These are phyloP conservation scores for Pantala flavescens DNA, from an alignment of 1,140 invertebrate species.

Conservation along the genomic window DNA sequence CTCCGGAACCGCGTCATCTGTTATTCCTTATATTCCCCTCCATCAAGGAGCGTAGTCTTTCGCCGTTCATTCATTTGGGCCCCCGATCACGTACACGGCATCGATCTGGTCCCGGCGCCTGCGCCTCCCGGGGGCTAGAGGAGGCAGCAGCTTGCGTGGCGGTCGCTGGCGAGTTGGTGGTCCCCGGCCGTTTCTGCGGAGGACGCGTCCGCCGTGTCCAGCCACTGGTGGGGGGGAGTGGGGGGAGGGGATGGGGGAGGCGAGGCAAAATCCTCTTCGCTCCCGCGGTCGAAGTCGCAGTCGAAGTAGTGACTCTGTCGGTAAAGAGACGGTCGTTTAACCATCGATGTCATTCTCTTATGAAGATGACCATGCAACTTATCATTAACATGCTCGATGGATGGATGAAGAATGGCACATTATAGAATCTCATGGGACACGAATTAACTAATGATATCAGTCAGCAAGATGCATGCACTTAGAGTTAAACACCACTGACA, in stretches of 20 bases:
- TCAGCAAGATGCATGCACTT: too few relatives aligned
- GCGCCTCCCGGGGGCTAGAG: not conserved
- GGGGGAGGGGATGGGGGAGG: not conserved
- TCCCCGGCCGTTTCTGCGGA: not conserved
- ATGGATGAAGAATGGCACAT: too few relatives aligned
- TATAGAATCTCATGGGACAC: too few relatives aligned
- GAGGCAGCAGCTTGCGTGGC: not conserved
- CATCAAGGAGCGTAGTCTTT: not conserved
- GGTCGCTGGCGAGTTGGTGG: conserved; percentile 1
- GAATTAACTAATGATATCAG: too few relatives aligned
- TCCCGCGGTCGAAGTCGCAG: conserved; percentile 11
- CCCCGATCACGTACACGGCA: not conserved
- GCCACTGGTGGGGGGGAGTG: not conserved
- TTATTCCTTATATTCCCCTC: too few relatives aligned
- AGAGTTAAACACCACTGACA: too few relatives aligned
- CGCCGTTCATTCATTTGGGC: not conserved
- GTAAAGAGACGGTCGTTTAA: not conserved
- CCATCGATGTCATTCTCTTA: too few relatives aligned
- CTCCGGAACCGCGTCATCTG: too few relatives aligned
- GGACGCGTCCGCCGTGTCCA: not conserved
- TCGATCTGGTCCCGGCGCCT: not conserved
- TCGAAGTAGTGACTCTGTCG: conserved; percentile 13
- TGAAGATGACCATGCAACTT: too few relatives aligned
- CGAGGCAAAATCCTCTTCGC: not conserved
- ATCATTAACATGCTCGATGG: too few relatives aligned